Conservation (phyloP, 1,140 invertebrate genomes). For the Cepaea nemoralis region DNA sequence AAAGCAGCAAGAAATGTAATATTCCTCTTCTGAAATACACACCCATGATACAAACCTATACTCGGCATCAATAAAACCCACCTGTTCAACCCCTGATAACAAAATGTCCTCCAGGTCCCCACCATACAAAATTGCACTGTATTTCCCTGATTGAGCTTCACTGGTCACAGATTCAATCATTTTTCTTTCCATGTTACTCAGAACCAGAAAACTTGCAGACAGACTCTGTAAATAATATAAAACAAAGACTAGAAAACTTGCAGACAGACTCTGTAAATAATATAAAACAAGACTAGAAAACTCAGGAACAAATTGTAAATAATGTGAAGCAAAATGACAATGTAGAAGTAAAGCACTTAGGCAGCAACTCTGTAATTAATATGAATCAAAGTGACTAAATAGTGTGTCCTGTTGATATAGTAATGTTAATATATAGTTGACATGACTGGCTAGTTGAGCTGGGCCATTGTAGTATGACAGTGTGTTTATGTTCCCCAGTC, state of each 20-base stretch:
- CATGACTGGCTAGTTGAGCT: no score
- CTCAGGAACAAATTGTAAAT: conserved; percentile 39
- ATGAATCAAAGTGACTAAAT: no score
- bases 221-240: conserved; percentile 40
- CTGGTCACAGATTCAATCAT: conserved; percentile 43
- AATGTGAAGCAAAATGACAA: no score
- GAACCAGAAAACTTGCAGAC: conserved; percentile 79
- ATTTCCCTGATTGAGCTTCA: conserved; percentile 50
- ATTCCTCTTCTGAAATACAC: no score
- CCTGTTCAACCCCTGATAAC: not conserved
- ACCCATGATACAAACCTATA: no score
- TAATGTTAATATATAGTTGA: no score
- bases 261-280: conserved; percentile 44
- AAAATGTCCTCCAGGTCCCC: conserved; percentile 9
- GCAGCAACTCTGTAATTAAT: no score
- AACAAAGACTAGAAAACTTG: not conserved
- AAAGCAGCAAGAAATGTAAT: not conserved
- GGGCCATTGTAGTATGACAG: no score
- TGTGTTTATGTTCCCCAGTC: no score
- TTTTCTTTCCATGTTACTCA: conserved; percentile 81
- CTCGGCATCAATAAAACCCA: not conserved
- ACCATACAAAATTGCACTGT: conserved; percentile 64
- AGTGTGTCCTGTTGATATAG: no score
- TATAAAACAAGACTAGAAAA: not conserved
- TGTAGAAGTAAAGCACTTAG: no score